Evolutionary conservation across 2,797 vertebrate genomes (phyloP), one percentile per base, ranked within the genome.

Genomic region (Hyperoplus immaculatus): DNA sequence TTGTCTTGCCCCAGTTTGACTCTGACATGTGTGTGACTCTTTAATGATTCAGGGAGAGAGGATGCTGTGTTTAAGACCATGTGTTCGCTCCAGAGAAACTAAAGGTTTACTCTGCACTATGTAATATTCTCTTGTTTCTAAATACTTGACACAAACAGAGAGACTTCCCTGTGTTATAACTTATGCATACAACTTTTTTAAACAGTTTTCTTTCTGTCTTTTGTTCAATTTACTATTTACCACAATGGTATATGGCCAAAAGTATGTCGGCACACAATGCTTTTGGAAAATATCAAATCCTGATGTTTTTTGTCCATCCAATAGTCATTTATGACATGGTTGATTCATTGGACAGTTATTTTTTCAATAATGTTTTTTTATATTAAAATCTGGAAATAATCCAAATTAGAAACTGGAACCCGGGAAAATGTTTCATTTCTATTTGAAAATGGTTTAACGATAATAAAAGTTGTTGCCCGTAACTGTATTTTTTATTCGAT

Each of bases 1-100:
- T 42, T 77, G n/a, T 50, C 0, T 21, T 8, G 41, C 10, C n/a
- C 21, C 1, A 4, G 18, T 63, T 82, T 39, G 21, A 78, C 66
- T 45, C 3, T 8, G 15, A 39, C 16, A 49, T 29, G 18, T 56
- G 45, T 68, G 0, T 51, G 9, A 29, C 51, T 54, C 50, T n/a
- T 14, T 47, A 8, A 45, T 50, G 59, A 69, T 62, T 60, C 61
- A 68, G 47, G 29, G 62, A 56, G 62, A 1, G 69, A 56, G 18
- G 75, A 59, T 46, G 62, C 75, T 16, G 75, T 47, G 29, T 45
- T 60, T 69, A 47, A 38, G 36, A 29, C 29, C 66, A 51, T 54
- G 59, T 21, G 74, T 66, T 63, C 50, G 55, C 77, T 77, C 1
- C 59, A 13, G 51, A 50, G 61, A 78, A 6, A 16, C 42, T n/a